phyloP scores from a whole-genome alignment of 2,113 vertebrate genomes.

The Himantopus leucocephalus region DNA sequence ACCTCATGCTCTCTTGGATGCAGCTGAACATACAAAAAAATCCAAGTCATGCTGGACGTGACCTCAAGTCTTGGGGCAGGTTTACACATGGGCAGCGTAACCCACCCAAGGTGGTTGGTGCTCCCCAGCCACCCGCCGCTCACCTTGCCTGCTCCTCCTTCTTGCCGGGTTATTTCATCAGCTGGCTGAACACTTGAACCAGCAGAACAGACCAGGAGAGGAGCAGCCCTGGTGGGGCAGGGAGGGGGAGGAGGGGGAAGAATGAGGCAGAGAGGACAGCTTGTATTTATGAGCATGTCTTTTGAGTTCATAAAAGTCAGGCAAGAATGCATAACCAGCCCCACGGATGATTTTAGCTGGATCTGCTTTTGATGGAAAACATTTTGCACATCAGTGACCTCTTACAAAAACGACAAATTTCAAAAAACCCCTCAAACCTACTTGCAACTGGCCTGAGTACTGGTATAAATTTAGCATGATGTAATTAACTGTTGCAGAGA shows the following conservation, averaged over 20 bases:
- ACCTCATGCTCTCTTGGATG: neutral
- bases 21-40: neutral
- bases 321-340: neutral
- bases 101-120: rapidly evolving
- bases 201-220: neutral
- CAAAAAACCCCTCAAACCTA: neutral
- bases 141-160: neutral
- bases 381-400: neutral
- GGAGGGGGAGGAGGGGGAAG: neutral
- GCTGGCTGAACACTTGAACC: neutral
- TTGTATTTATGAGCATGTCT: neutral
- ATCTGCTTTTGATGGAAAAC: conserved; percentile 34
- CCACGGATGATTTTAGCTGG: neutral
- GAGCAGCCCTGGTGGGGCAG: neutral
- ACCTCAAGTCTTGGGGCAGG: neutral
- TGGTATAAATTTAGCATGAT: neutral
- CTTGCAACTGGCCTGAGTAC: neutral
- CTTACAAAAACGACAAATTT: neutral
- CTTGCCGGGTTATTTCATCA: neutral
- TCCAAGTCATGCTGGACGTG: neutral
- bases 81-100: neutral
- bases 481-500: neutral
- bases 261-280: neutral
- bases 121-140: rapidly evolving
- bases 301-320: conserved; percentile 2